Evolutionary conservation across 2,113 vertebrate genomes (phyloP), one percentile per base, ranked within the genome.

Genomic region (Marmota monax): DNA sequence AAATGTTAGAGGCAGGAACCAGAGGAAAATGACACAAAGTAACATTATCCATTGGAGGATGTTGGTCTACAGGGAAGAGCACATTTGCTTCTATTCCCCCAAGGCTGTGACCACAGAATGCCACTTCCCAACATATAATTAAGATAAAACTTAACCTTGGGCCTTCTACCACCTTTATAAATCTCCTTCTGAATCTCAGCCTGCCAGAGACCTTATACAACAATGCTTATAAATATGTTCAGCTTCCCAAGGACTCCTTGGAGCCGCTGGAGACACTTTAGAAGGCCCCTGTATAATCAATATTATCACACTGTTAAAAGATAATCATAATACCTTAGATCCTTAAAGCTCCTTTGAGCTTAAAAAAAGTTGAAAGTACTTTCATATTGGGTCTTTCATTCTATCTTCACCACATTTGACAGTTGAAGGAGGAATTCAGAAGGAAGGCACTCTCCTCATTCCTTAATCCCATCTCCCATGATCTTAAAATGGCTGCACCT

Each of bases 341-440:
- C 95, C 93, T 95, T 96, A 93, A 96, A 98, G 72, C 80, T 53
- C 67, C 80, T 97, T 93, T 97, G 83, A 96, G 79, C 69, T 70
- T 95, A 69, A 97, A 91, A 96, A 79, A 93, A 86, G 48, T 93
- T 97, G 95, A 96, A 83, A 96, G 92, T 67, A 51, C 94, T 94
- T 95, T 95, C 53, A 70, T 69, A 93, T 93, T 8, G 0, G 48
- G 10, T 45, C 76, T 94, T 84, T 94, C 88, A 7, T 51, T 89
- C 93, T 94, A 48, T 82, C 93, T 80, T 84, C 27, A 27, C 37
- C 72, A 48, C 77, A 82, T 90, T 93, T 84, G 74, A 84, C 27
- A 2, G 13, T 39, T 45, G 70, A 61, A 85, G 94, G 48, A 76
- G 39, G 78, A 63, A 18, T 58, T 76, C 20, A 39, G 89, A 87